Evolutionary conservation across 2,113 vertebrate species (phyloP).

Genomic region (Hucho hucho): DNA sequence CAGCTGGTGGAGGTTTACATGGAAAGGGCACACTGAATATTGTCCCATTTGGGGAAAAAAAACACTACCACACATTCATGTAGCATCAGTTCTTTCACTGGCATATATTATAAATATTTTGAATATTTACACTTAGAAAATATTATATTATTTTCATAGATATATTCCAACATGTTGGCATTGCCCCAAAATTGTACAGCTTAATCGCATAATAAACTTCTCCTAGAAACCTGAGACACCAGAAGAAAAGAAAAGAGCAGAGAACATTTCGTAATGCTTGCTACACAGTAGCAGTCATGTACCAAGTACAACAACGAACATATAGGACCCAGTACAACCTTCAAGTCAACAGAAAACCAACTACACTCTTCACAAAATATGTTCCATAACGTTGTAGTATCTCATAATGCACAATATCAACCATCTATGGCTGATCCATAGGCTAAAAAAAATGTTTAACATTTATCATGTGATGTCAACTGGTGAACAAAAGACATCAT

Average conservation of each 20-base stretch:
- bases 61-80: slow-evolving; percentile 56
- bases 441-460: slow-evolving; percentile 70
- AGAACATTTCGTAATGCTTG: slow-evolving; percentile 72
- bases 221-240: slow-evolving; percentile 78
- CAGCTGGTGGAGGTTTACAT: not conserved
- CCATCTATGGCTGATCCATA: slow-evolving; percentile 56
- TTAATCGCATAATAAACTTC: slow-evolving; percentile 79
- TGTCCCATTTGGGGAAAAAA: slow-evolving; percentile 17
- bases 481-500: slow-evolving; percentile 55
- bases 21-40: not conserved
- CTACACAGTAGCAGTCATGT: slow-evolving; percentile 95
- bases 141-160: slow-evolving; percentile 75
- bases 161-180: slow-evolving; percentile 69
- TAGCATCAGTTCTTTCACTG: slow-evolving; percentile 74
- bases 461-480: slow-evolving; percentile 67
- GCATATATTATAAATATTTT: slow-evolving; percentile 87
- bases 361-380: slow-evolving; percentile 66
- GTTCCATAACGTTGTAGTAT: slow-evolving; percentile 56
- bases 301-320: slow-evolving; percentile 48
- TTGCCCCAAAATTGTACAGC: slow-evolving; percentile 82
- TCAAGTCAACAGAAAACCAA: slow-evolving; percentile 62
- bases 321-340: slow-evolving; percentile 53
- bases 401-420: slow-evolving; percentile 55
- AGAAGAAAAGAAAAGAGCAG: slow-evolving; percentile 79
- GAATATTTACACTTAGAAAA: slow-evolving; percentile 92